Percentiles rank a stretch among this genome's conserved stretches.
Conservation (phyloP, 2,797 vertebrate species). For the Mallotus villosus region DNA sequence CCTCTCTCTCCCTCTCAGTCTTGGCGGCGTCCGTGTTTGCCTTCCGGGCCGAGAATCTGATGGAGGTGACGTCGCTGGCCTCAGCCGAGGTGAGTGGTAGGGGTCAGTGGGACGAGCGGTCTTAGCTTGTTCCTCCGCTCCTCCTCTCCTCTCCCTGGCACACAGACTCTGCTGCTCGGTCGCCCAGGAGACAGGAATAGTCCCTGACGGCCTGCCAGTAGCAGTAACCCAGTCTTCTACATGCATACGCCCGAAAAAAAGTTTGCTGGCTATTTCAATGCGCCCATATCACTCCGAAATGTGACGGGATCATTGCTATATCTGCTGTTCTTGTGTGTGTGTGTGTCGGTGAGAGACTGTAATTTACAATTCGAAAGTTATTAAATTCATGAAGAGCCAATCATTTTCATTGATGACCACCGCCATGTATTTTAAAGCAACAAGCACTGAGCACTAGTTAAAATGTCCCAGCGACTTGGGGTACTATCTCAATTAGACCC, state of each 20-base stretch:
- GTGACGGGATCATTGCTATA: slow-evolving; percentile 13
- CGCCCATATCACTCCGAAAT: slow-evolving; percentile 29
- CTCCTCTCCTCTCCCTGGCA: neutral
- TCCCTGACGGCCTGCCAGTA: slow-evolving; percentile 75
- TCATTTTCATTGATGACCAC: too few relatives aligned
- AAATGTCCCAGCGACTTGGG: too few relatives aligned
- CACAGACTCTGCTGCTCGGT: slow-evolving; percentile 22
- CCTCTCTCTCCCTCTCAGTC: slow-evolving; percentile 67
- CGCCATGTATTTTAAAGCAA: neutral
- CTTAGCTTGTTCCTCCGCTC: neutral
- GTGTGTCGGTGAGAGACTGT: neutral
- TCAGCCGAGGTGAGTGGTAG: slow-evolving; percentile 87
- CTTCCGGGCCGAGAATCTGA: slow-evolving; percentile 97
- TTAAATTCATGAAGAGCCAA: neutral
- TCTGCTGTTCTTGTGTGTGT: slow-evolving; percentile 3
- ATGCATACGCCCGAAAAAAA: slow-evolving; percentile 68
- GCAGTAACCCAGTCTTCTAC: slow-evolving; percentile 74
- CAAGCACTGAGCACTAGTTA: neutral
- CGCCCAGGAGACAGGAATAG: slow-evolving; percentile 81
- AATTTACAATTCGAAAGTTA: neutral
- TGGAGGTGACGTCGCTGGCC: slow-evolving; percentile 97
- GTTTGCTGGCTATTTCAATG: slow-evolving; percentile 62
- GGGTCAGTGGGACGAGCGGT: slow-evolving; percentile 11
- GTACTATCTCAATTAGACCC: neutral
- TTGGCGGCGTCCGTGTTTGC: slow-evolving; percentile 96